Evolutionary conservation across 1,140 invertebrate species (phyloP).

Genomic region (Apis cerana): DNA sequence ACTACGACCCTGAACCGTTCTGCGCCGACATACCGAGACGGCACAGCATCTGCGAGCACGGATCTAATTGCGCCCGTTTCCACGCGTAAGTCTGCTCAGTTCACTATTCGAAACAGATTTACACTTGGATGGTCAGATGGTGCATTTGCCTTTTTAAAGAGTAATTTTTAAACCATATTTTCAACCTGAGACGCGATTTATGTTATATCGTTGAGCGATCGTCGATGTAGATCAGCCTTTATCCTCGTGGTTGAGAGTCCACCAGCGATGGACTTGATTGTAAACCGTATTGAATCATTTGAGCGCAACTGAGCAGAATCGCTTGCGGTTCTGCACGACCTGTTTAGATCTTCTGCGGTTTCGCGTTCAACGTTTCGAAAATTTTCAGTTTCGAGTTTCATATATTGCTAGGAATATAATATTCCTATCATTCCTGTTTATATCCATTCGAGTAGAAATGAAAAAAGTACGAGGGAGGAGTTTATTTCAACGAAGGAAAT

Average conservation of each 20-base stretch:
- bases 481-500: too few relatives aligned
- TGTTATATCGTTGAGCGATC: too few relatives aligned
- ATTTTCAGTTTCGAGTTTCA: conserved; percentile 7
- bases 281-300: conserved; percentile 26
- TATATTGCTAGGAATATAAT: background rate
- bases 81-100: conserved; percentile 64
- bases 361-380: background rate
- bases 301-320: conserved; percentile 1
- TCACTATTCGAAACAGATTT: too few relatives aligned
- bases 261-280: background rate
- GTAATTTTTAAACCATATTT: too few relatives aligned
- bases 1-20: conserved; percentile 73
- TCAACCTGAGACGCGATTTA: too few relatives aligned
- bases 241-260: background rate
- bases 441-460: too few relatives aligned
- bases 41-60: conserved; percentile 72
- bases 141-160: too few relatives aligned
- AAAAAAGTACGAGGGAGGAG: too few relatives aligned
- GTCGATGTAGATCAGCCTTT: too few relatives aligned
- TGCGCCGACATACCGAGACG: conserved; percentile 66
- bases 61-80: conserved; percentile 70
- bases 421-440: too few relatives aligned
- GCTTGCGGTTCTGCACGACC: conserved; percentile 1
- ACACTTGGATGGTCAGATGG: too few relatives aligned
- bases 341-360: conserved; percentile 10